Percentiles rank a stretch among this genome's conserved stretches.
Evolutionary conservation across 35 echinoderm and acorn worm species (phyloP).

Genomic region (Anneissia japonica): DNA sequence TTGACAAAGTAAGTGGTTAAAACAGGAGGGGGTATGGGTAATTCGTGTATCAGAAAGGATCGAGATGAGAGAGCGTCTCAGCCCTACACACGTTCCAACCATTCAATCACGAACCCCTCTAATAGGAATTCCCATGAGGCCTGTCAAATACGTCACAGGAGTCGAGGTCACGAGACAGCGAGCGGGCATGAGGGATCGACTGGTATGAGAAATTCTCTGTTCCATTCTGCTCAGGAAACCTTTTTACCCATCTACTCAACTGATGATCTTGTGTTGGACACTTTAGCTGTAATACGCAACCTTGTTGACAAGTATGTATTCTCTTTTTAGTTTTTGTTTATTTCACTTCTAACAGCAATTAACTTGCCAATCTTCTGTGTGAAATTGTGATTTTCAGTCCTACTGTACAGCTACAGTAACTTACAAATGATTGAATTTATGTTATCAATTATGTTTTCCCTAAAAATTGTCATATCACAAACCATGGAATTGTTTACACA

Average conservation of each 20-base stretch:
- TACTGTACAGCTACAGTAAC: no score
- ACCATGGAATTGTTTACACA: no score
- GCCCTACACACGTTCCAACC: background rate
- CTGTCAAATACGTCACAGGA: background rate
- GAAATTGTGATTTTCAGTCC: no score
- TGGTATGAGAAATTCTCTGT: background rate
- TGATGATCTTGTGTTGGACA: slow-evolving; percentile 45
- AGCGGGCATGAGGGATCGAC: background rate
- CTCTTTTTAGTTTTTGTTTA: background rate
- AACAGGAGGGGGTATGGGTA: background rate
- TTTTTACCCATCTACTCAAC: background rate
- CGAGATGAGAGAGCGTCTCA: background rate
- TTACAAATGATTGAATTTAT: no score
- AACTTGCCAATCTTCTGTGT: no score
- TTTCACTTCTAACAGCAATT: background rate
- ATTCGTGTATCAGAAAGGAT: background rate
- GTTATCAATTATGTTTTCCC: no score
- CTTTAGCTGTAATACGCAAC: slow-evolving; percentile 48
- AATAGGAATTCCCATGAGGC: background rate
- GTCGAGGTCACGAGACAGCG: background rate
- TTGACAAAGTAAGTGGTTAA: no score
- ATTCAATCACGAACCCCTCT: background rate
- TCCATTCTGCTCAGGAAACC: background rate
- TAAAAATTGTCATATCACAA: no score
- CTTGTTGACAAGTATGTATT: slow-evolving; percentile 75